phyloP scores from a whole-genome alignment of 2,888 invertebrate genomes.

The Amphipyra berbera region DNA sequence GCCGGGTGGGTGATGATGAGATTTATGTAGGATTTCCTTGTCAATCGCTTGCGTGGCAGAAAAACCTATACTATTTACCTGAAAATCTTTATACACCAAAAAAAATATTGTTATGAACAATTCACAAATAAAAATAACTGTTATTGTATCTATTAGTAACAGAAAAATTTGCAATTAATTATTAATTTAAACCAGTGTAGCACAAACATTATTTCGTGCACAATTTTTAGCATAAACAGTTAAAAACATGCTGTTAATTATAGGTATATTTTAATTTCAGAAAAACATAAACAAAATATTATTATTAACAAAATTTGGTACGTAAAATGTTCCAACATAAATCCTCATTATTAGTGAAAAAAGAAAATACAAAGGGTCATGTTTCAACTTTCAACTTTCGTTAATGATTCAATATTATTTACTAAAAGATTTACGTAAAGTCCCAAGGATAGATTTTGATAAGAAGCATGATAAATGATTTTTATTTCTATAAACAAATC shows the following conservation, averaged over 20 bases:
- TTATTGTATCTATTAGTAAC: no score
- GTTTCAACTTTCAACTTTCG: conserved; percentile 14
- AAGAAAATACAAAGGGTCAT: background rate
- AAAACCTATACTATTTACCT: background rate
- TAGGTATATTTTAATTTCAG: background rate
- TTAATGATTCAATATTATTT: background rate
- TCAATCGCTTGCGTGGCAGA: background rate
- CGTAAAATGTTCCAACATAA: background rate
- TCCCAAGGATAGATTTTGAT: no score
- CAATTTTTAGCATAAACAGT: conserved; percentile 14
- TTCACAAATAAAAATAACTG: no score
- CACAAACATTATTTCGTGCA: conserved; percentile 10
- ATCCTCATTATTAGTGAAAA: background rate
- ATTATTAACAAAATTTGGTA: background rate
- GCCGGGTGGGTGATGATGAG: conserved; percentile 9
- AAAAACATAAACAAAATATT: background rate
- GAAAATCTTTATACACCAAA: no score
- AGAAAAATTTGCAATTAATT: background rate
- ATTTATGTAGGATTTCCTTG: background rate
- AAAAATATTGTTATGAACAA: no score
- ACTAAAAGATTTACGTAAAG: conserved; percentile 1
- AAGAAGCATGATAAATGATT: no score
- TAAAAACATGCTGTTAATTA: conserved; percentile 15
- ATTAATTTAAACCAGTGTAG: background rate
- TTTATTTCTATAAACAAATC: no score